Evolutionary conservation across 1,140 invertebrate species (phyloP).

Genomic region (Aleiodes sp.): DNA sequence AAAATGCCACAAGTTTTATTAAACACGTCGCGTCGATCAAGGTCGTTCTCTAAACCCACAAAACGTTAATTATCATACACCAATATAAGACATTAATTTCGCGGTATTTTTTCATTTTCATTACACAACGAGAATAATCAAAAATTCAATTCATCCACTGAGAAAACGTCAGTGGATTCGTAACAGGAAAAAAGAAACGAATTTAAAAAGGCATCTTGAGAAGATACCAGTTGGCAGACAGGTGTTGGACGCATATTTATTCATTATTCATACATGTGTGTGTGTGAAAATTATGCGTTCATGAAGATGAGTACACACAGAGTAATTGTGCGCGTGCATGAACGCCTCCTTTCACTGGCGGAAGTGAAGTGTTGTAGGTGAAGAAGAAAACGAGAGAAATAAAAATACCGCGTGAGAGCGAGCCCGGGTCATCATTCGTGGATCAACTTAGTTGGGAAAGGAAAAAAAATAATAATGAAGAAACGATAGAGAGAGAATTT

Average conservation of each 20-base stretch:
- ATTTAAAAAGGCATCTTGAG: not conserved
- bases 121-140: not conserved
- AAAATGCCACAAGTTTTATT: not conserved
- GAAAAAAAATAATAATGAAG: not conserved
- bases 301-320: slow-evolving; percentile 32
- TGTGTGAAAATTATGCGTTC: slow-evolving; percentile 12
- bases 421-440: slow-evolving; percentile 51
- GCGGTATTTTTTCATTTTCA: not conserved
- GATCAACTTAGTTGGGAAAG: not conserved
- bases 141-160: too few species aligned
- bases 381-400: slow-evolving; percentile 46
- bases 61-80: not conserved
- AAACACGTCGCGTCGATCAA: slow-evolving; percentile 7
- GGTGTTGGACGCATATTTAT: slow-evolving; percentile 25
- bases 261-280: not conserved
- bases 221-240: slow-evolving; percentile 15
- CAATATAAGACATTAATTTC: not conserved
- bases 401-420: slow-evolving; percentile 51
- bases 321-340: slow-evolving; percentile 27
- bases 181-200: not conserved
- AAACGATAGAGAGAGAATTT: not conserved
- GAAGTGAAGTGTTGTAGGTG: slow-evolving; percentile 47
- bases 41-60: slow-evolving; percentile 5
- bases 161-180: too few species aligned
- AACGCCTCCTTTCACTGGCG: slow-evolving; percentile 62